A percentile compares a stretch with the other conserved stretches of the same genome.
These are phyloP conservation scores for Sinella curviseta DNA, from an alignment of 1,140 invertebrate species.

Conservation along the genomic window DNA sequence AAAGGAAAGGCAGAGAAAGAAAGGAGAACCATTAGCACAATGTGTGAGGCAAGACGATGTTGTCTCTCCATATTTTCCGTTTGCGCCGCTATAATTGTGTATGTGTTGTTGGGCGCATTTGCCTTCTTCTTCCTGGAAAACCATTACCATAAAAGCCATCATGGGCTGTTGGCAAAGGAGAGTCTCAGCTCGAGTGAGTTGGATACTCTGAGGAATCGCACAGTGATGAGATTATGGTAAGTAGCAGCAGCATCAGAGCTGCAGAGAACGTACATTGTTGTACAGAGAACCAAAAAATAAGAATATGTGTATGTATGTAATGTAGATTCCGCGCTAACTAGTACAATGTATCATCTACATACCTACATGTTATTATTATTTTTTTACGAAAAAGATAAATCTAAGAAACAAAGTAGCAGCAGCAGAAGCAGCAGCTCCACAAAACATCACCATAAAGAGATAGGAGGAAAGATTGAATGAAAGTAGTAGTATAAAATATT, in stretches of 20 bases:
- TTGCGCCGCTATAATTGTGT: conserved; percentile 61
- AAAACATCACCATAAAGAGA: no score
- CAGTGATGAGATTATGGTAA: conserved; percentile 48
- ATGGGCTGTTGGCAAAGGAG: conserved; percentile 40
- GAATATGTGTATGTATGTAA: no score
- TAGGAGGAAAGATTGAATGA: no score
- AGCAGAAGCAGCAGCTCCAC: no score
- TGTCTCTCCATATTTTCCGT: conserved; percentile 55
- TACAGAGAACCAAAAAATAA: no score
- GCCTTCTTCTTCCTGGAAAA: conserved; percentile 63
- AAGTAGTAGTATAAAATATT: no score
- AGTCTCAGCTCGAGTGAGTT: conserved; percentile 39
- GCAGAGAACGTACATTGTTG: no score
- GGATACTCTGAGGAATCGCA: conserved; percentile 44
- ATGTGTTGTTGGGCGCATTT: conserved; percentile 64
- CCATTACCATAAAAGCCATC: conserved; percentile 52
- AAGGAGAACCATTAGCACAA: conserved; percentile 20
- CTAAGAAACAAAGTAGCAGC: no score
- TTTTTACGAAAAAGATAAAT: no score
- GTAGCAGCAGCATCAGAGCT: conserved; percentile 57
- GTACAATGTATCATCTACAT: no score
- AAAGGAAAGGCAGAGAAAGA: neutral
- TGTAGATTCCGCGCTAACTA: no score
- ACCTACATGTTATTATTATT: no score
- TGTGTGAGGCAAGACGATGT: conserved; percentile 45